A percentile compares a stretch with the other conserved stretches of the same genome.
Evolutionary conservation across 1,140 invertebrate species (phyloP).

Genomic region (Pararge aegeria): DNA sequence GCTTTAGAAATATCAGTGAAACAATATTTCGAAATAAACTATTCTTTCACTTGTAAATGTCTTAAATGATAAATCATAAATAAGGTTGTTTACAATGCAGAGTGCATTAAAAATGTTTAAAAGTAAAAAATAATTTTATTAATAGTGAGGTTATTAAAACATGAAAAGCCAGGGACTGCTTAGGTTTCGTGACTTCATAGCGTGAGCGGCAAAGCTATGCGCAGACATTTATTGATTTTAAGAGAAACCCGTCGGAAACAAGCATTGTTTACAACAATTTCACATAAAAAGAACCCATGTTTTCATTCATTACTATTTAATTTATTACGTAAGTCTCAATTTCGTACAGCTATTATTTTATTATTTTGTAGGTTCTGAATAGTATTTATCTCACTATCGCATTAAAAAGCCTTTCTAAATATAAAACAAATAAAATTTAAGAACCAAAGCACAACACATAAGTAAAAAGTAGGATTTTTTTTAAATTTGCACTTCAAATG

Average conservation of each 20-base stretch:
- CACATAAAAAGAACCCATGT: conserved; percentile 8
- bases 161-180: not conserved
- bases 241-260: conserved; percentile 32
- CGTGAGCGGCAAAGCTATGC: conserved; percentile 44
- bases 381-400: no score
- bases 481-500: not conserved
- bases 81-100: not conserved
- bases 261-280: conserved; percentile 38
- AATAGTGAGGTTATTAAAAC: conserved; percentile 1
- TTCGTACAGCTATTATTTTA: conserved; percentile 8
- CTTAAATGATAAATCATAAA: not conserved
- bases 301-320: not conserved
- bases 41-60: no score
- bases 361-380: no score
- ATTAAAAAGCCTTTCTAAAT: not conserved
- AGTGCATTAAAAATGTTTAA: not conserved
- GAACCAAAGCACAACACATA: not conserved
- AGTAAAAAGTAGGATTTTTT: not conserved
- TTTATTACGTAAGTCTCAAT: not conserved
- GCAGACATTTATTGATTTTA: conserved; percentile 69
- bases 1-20: no score
- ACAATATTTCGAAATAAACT: no score
- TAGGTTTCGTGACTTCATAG: conserved; percentile 29
- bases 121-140: not conserved
- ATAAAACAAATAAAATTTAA: conserved; percentile 7